A percentile compares a stretch with the other conserved stretches of the same genome.
phyloP scores from a whole-genome alignment of 2,797 vertebrate species.

The Ciconia nigra region DNA sequence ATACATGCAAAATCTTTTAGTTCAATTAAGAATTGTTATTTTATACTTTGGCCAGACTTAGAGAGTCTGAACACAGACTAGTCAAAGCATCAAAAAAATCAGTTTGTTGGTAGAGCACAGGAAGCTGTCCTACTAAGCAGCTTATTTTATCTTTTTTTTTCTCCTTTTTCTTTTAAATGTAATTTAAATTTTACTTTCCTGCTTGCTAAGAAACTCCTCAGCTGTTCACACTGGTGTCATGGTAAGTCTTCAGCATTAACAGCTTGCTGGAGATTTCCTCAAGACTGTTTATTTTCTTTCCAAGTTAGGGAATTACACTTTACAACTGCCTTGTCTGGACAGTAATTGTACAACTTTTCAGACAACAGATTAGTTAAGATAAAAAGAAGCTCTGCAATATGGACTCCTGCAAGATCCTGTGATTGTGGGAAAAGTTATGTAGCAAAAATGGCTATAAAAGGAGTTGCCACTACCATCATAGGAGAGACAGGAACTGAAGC shows the following conservation, averaged over 20 bases:
- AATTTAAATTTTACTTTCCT: not conserved
- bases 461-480: not conserved
- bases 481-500: not conserved
- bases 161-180: not conserved
- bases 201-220: not conserved
- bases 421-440: not conserved
- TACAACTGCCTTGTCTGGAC: not conserved
- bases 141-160: not conserved
- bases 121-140: not conserved
- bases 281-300: not conserved
- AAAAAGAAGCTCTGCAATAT: not conserved
- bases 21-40: not conserved
- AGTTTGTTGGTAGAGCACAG: not conserved
- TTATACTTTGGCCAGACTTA: not conserved
- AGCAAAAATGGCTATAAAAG: not conserved
- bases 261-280: not conserved
- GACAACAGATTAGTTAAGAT: not conserved
- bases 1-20: not conserved
- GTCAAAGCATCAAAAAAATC: not conserved
- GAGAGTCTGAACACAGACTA: not conserved
- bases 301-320: not conserved
- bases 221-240: not conserved
- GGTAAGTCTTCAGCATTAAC: not conserved
- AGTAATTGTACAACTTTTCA: accelerated
- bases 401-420: not conserved